Evolutionary conservation across 1,140 invertebrate species (phyloP).

Genomic region (Drosophila gunungcola): DNA sequence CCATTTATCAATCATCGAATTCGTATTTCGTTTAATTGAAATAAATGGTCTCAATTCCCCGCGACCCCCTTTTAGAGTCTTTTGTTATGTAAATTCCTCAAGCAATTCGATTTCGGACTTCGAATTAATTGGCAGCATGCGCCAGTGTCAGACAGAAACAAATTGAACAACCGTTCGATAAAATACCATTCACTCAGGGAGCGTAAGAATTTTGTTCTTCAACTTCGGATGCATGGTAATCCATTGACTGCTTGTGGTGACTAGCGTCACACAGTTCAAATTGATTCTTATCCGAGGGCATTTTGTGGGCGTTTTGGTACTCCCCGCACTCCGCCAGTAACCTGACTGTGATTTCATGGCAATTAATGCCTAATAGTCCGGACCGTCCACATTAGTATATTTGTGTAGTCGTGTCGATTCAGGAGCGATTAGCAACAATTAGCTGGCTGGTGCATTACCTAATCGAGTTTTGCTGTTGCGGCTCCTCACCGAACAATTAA

Average conservation of each 20-base stretch:
- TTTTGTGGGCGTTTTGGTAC: conserved; percentile 67
- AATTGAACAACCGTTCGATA: conserved; percentile 4
- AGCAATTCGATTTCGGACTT: conserved; percentile 42
- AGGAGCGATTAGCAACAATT: conserved; percentile 78
- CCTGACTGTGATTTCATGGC: conserved; percentile 62
- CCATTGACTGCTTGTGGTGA: background rate
- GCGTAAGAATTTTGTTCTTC: background rate
- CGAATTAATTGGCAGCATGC: conserved; percentile 74
- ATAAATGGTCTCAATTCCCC: conserved; percentile 46
- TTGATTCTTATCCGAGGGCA: conserved; percentile 23
- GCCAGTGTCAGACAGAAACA: conserved; percentile 32
- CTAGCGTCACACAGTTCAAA: conserved; percentile 34
- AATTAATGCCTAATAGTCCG: conserved; percentile 63
- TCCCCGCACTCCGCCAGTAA: conserved; percentile 8
- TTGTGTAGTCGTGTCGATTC: conserved; percentile 66
- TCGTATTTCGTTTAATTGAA: conserved; percentile 71
- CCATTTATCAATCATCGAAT: conserved; percentile 48
- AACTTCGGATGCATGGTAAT: conserved; percentile 5
- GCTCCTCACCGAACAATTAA: conserved; percentile 59
- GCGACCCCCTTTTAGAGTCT: background rate
- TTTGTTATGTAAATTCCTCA: conserved; percentile 60
- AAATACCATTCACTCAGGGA: background rate
- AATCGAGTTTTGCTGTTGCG: conserved; percentile 55
- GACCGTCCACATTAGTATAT: conserved; percentile 30
- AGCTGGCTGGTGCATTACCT: conserved; percentile 70